These are phyloP conservation scores for Chaenocephalus aceratus DNA, from an alignment of 2,113 vertebrate species.

Conservation along the genomic window DNA sequence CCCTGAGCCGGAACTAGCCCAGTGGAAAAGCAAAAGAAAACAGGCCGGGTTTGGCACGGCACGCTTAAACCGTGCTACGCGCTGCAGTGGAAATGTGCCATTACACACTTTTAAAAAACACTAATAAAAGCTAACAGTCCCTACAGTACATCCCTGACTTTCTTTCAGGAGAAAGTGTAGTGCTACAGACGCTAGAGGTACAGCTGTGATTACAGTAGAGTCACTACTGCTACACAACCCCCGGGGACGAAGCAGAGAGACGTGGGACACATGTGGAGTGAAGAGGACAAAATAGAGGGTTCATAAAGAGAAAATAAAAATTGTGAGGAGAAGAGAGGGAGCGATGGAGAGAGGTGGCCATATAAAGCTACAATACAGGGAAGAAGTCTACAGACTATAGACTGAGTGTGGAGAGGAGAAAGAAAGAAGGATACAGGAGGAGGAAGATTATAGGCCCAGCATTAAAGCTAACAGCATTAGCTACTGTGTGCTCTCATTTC, in stretches of 20 bases:
- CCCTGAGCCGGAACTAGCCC: too few relatives aligned
- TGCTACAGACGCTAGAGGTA: background rate
- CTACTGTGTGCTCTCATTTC: background rate
- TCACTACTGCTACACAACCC: conserved; percentile 21
- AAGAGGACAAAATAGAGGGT: conserved; percentile 19
- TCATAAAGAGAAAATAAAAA: conserved; percentile 3
- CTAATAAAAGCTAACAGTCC: background rate
- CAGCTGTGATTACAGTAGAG: conserved; percentile 48
- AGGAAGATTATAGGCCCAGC: background rate
- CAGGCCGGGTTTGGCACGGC: too few relatives aligned
- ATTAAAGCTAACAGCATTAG: background rate
- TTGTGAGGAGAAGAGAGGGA: background rate
- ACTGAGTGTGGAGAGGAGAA: background rate
- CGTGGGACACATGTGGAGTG: conserved; percentile 33
- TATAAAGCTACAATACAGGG: conserved; percentile 2
- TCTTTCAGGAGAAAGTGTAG: background rate
- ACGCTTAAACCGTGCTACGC: too few relatives aligned
- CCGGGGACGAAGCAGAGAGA: conserved; percentile 15
- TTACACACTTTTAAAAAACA: background rate
- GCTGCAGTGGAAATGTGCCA: too few relatives aligned
- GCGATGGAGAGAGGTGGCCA: background rate
- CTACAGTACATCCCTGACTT: background rate
- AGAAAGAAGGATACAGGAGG: background rate
- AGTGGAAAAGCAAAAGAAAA: too few relatives aligned
- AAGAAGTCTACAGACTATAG: background rate